These are phyloP conservation scores for Sebastiscus tertius DNA, from an alignment of 2,797 vertebrate genomes.

Conservation along the genomic window DNA sequence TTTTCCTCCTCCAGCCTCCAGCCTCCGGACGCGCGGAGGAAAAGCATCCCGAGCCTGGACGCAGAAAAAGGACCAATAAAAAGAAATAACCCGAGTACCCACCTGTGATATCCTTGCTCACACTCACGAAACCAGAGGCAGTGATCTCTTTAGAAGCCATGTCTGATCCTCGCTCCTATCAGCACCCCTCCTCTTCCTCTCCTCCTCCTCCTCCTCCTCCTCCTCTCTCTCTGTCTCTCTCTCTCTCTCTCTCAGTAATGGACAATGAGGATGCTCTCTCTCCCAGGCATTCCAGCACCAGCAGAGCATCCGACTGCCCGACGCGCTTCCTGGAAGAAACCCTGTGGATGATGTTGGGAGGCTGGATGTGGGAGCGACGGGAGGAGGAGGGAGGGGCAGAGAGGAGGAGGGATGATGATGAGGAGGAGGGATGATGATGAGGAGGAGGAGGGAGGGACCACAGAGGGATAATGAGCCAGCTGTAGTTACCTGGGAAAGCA, in stretches of 20 bases:
- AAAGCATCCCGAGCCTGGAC: conserved; percentile 4
- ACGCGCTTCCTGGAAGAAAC: conserved; percentile 67
- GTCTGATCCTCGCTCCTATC: conserved; percentile 68
- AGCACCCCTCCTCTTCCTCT: conserved; percentile 47
- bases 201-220: conserved; percentile 30
- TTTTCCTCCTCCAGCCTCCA: too few species aligned
- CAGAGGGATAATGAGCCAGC: conserved; percentile 38
- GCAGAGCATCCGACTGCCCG: conserved; percentile 64
- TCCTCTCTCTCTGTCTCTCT: neutral
- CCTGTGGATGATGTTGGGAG: conserved; percentile 51
- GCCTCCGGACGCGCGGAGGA: neutral
- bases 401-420: conserved; percentile 22
- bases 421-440: conserved; percentile 9
- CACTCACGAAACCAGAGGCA: conserved; percentile 77
- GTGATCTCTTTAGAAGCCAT: conserved; percentile 85
- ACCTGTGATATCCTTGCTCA: conserved; percentile 86
- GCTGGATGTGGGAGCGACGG: conserved; percentile 41
- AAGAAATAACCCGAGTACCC: conserved; percentile 55
- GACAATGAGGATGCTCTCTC: conserved; percentile 61
- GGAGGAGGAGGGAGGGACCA: conserved; percentile 41
- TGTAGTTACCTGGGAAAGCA: conserved; percentile 52
- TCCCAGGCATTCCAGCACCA: conserved; percentile 75
- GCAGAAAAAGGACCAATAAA: conserved; percentile 1
- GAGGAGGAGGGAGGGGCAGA: conserved; percentile 33
- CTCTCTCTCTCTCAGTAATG: conserved; percentile 49